A percentile compares a stretch with the other conserved stretches of the same genome.
phyloP scores from a whole-genome alignment of 2,797 vertebrate genomes.

The Hipposideros larvatus region DNA sequence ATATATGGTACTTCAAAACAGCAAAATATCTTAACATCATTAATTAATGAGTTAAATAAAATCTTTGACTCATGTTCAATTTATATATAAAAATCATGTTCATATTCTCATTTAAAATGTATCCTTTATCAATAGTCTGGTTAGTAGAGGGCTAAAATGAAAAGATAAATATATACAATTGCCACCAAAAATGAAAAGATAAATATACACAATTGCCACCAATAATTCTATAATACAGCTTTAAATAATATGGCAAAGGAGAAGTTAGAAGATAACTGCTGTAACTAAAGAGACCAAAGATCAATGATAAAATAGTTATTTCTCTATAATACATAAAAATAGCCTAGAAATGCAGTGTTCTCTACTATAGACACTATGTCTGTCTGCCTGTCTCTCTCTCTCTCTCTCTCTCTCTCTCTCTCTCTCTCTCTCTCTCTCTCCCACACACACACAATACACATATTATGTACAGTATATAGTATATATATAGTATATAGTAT shows the following conservation, averaged over 20 bases:
- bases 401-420: neutral
- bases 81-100: constrained; percentile 51
- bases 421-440: no score
- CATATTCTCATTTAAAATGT: constrained; percentile 9
- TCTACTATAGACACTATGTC: neutral
- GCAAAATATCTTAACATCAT: neutral
- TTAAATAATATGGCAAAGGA: constrained; percentile 40
- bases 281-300: neutral
- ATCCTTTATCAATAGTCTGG: neutral
- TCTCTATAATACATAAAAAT: neutral
- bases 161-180: neutral
- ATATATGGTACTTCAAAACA: neutral
- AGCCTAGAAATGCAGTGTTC: neutral
- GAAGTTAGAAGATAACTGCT: neutral
- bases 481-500: neutral
- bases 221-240: neutral
- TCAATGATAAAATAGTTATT: neutral
- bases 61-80: neutral
- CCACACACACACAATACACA: neutral
- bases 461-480: no score
- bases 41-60: constrained; percentile 51
- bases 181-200: constrained; percentile 23
- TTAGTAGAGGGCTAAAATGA: neutral
- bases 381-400: neutral
- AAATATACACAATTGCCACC: neutral